These are phyloP conservation scores for Rhipidura dahli DNA, from an alignment of 2,113 vertebrate genomes.

Conservation along the genomic window DNA sequence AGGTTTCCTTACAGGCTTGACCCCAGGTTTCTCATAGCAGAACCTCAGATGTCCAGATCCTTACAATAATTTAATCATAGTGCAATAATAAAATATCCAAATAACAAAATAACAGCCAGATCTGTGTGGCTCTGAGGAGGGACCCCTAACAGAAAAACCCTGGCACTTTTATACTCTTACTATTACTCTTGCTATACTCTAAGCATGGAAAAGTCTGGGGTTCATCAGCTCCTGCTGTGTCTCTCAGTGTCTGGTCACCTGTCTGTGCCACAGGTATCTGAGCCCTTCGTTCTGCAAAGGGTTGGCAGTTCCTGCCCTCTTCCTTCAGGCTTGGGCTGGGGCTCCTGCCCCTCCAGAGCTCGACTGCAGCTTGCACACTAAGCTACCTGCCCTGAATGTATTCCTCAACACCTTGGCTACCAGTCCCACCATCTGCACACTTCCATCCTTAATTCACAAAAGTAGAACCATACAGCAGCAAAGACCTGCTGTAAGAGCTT, in stretches of 20 bases:
- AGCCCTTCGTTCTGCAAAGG: background rate
- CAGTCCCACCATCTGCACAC: background rate
- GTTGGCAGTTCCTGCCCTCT: background rate
- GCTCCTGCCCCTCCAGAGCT: background rate
- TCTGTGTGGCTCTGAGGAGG: background rate
- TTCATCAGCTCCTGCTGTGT: background rate
- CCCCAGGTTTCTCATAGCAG: background rate
- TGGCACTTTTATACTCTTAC: background rate
- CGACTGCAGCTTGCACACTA: background rate
- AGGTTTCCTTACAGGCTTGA: background rate
- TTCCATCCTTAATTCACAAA: background rate
- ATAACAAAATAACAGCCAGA: background rate
- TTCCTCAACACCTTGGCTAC: background rate
- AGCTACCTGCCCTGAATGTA: no score
- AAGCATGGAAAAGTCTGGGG: background rate
- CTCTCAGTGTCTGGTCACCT: no score
- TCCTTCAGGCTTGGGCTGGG: rapidly evolving
- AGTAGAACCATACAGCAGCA: background rate
- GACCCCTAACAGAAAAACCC: background rate
- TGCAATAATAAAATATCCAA: background rate
- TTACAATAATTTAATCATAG: background rate
- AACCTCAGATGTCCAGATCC: background rate
- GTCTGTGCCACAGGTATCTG: no score
- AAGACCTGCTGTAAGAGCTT: background rate
- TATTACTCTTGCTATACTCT: no score